phyloP scores from a whole-genome alignment of 2,888 invertebrate genomes.

The Nomada fucata region DNA sequence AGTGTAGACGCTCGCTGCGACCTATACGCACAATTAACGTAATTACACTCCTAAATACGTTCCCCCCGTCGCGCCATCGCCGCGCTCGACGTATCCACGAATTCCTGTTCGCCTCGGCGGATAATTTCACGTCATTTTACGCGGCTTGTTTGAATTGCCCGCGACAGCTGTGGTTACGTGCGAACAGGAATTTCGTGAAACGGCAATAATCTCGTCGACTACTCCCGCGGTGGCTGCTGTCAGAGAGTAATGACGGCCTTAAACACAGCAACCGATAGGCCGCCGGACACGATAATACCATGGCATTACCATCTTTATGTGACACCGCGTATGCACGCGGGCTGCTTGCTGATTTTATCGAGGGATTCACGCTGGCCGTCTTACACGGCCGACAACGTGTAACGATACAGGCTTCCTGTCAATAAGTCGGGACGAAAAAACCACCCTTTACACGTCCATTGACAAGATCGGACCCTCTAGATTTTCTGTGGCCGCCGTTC shows the following conservation, averaged over 20 bases:
- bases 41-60: slow-evolving; percentile 32
- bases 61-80: neutral
- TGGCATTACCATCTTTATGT: slow-evolving; percentile 71
- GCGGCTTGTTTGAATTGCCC: slow-evolving; percentile 35
- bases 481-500: neutral
- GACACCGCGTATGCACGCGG: slow-evolving; percentile 52
- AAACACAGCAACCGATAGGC: slow-evolving; percentile 71
- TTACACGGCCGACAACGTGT: slow-evolving; percentile 51
- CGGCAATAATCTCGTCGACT: slow-evolving; percentile 65
- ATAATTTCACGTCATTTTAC: slow-evolving; percentile 48
- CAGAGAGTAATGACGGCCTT: slow-evolving; percentile 70
- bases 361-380: slow-evolving; percentile 33
- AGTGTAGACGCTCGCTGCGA: slow-evolving; percentile 12
- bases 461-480: slow-evolving; percentile 6
- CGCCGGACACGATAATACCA: slow-evolving; percentile 69
- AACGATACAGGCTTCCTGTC: slow-evolving; percentile 50
- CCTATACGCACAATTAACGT: slow-evolving; percentile 24
- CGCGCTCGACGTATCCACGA: neutral
- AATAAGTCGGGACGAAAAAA: slow-evolving; percentile 40
- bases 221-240: slow-evolving; percentile 63
- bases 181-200: slow-evolving; percentile 62
- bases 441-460: slow-evolving; percentile 8
- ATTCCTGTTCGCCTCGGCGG: slow-evolving; percentile 14
- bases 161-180: slow-evolving; percentile 55
- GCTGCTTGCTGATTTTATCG: slow-evolving; percentile 63